Evolutionary conservation across 2,113 vertebrate species (phyloP).

Genomic region (Pterocles orientalis): DNA sequence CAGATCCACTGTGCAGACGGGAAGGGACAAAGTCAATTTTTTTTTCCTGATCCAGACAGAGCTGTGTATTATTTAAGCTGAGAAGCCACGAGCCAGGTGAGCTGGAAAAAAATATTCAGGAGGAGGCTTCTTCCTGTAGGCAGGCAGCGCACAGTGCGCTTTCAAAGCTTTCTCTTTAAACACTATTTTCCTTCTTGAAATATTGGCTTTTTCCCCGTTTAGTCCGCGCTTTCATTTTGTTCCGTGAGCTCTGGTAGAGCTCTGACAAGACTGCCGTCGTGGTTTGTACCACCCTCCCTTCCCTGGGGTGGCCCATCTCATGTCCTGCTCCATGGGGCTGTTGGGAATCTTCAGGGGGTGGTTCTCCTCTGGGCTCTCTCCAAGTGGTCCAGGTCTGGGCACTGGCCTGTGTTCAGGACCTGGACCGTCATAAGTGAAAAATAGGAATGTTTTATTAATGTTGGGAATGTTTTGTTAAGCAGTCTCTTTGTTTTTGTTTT

Average conservation of each 20-base stretch:
- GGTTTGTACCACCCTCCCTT: neutral
- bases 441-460: neutral
- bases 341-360: neutral
- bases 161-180: neutral
- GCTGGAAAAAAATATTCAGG: neutral
- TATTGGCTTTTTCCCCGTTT: accelerated
- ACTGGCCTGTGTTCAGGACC: neutral
- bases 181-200: neutral
- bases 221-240: neutral
- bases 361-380: neutral
- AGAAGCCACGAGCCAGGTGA: neutral
- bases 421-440: neutral
- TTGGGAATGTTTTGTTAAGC: neutral
- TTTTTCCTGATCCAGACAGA: neutral
- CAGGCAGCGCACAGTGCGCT: neutral
- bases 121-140: neutral
- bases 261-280: neutral
- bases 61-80: neutral
- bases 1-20: neutral
- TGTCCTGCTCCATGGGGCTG: neutral
- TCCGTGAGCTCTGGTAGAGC: neutral
- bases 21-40: neutral
- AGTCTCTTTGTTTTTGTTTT: neutral
- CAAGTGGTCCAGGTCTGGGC: too few species aligned
- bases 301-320: accelerated